phyloP scores from a whole-genome alignment of 2,888 invertebrate species.

The Meteorus colon region DNA sequence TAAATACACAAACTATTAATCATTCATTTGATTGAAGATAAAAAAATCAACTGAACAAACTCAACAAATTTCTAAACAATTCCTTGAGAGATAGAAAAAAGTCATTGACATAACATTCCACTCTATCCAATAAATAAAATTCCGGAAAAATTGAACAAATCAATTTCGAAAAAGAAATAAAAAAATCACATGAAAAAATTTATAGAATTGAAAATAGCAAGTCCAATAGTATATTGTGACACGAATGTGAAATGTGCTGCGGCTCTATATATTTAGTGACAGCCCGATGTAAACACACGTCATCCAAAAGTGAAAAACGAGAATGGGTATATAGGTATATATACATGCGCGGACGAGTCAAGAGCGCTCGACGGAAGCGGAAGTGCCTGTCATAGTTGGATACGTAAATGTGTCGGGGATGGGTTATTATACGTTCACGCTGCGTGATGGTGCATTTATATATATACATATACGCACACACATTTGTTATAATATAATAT shows the following conservation, averaged over 20 bases:
- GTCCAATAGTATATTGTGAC: constrained; percentile 4
- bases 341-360: constrained; percentile 54
- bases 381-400: constrained; percentile 71
- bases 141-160: too few species aligned
- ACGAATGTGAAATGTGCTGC: constrained; percentile 27
- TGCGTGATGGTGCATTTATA: constrained; percentile 61
- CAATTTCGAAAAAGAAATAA: neutral
- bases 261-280: constrained; percentile 26
- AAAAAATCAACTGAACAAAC: too few species aligned
- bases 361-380: constrained; percentile 69
- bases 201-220: constrained; percentile 32
- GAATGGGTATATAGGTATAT: constrained; percentile 15
- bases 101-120: neutral
- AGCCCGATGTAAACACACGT: constrained; percentile 61
- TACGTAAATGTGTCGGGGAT: constrained; percentile 65
- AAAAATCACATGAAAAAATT: constrained; percentile 31
- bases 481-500: constrained; percentile 3
- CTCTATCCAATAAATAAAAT: too few species aligned
- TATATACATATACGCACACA: constrained; percentile 27
- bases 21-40: too few species aligned
- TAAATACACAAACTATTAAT: too few species aligned
- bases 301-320: constrained; percentile 54
- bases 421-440: constrained; percentile 68
- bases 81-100: neutral
- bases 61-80: too few species aligned